Percentiles rank a stretch among this genome's conserved stretches.
Conservation (phyloP, 2,888 invertebrate species). For the Prostheceraeus crozeri region DNA sequence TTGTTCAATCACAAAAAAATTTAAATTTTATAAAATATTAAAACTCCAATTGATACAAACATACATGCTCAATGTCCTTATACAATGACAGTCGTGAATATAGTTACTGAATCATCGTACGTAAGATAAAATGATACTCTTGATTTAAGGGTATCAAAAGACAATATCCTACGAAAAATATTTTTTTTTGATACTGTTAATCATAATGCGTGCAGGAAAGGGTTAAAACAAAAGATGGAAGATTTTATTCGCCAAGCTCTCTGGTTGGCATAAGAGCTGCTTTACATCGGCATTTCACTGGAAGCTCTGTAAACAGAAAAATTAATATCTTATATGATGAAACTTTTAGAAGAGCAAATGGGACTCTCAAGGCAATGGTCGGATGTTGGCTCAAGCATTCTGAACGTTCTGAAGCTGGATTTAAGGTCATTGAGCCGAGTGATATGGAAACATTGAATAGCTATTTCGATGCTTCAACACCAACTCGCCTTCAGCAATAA, state of each 20-base stretch:
- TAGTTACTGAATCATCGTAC: too few relatives aligned
- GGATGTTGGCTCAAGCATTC: conserved; percentile 30
- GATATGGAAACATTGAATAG: conserved; percentile 27
- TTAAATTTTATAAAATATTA: too few relatives aligned
- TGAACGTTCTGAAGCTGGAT: conserved; percentile 20
- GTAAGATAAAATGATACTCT: too few relatives aligned
- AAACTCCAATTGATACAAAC: too few relatives aligned
- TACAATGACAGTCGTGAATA: too few relatives aligned
- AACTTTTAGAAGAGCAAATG: conserved; percentile 21
- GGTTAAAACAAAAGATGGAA: conserved; percentile 28
- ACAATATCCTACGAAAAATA: too few relatives aligned
- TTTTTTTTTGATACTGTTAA: too few relatives aligned
- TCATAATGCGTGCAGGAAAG: too few relatives aligned
- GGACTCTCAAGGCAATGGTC: conserved; percentile 24
- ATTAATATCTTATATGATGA: conserved; percentile 23
- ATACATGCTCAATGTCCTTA: too few relatives aligned
- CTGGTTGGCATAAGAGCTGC: conserved; percentile 27
- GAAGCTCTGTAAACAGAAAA: conserved; percentile 27
- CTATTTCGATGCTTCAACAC: conserved; percentile 12
- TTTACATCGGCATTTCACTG: conserved; percentile 17
- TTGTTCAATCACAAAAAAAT: too few relatives aligned
- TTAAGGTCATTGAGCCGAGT: conserved; percentile 24
- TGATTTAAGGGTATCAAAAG: too few relatives aligned
- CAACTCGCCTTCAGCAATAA: conserved; percentile 21
- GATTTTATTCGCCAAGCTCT: conserved; percentile 28